Base-by-base conservation (phyloP, 1,140 invertebrate genomes). In the Drosophila santomea region DNA sequence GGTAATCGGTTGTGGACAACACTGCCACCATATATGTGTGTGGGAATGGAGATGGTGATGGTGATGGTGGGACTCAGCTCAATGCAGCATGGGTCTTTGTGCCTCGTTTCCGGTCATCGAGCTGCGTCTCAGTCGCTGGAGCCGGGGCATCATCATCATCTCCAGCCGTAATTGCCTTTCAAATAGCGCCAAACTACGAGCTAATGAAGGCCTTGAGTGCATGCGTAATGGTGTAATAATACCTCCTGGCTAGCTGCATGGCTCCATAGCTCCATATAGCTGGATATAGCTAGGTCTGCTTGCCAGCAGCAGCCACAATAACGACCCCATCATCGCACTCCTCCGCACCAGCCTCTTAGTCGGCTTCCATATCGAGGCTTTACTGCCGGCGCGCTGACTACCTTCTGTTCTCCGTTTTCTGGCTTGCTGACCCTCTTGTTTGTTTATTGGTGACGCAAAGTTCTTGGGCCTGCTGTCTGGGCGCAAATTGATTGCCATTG, bases 221-320 rank as follows among this genome's bases (percentile, higher is more conserved):
- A 89, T 84, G 80, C 62, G 84, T 89, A 89, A 89, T 89, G 85
- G 84, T 84, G 84, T 89, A 89, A 89, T 89, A 89, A 89, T 89
- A 89, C 84, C 84, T 84, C 32, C 61, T 75, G 75, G 80, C 61
- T 63, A 77, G 67, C 55, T 79, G 20, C 38, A 43, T 43, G 3
- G 41, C 41, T 43, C n/a, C 7, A 43, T 43, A 17, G 41, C 41
- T 7, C 41, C 7, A 14, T 39, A 39, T 39, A 39, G 38, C 38
- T 39, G 38, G 38, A 39, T 39, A 20, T 17, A 17, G 17, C 17
- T 17, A 17, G 17, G 47, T 43, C 38, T 43, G 48, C 62, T 17
- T 17, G 17, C 17, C 17, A 17, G 17, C 41, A 39, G 57, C 58
- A 73, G 56, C 74, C 57, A 62, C 59, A 68, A 64, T 61, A 50